These are phyloP conservation scores for Alsophila aescularia DNA, from an alignment of 2,888 invertebrate species.

Conservation along the genomic window DNA sequence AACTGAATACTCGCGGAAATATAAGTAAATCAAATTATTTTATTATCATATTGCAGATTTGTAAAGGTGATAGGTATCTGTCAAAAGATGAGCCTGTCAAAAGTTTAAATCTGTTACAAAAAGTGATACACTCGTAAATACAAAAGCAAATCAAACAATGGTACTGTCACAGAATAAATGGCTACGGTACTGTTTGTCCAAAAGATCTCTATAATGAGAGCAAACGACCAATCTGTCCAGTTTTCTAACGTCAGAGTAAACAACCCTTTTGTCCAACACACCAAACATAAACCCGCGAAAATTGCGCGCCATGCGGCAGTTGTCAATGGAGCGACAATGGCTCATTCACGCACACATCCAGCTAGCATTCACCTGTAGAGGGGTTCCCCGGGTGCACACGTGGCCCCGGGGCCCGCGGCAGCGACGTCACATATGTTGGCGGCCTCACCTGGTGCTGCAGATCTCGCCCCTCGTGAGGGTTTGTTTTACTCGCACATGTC, in stretches of 20 bases:
- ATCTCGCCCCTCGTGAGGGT: constrained; percentile 74
- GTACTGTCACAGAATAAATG: not conserved
- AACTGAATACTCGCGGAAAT: too few relatives aligned
- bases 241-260: constrained; percentile 52
- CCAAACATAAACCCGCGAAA: constrained; percentile 61
- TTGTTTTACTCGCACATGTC: constrained; percentile 77
- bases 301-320: constrained; percentile 73
- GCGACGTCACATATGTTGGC: constrained; percentile 52
- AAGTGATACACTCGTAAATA: constrained; percentile 6
- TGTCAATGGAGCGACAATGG: constrained; percentile 77
- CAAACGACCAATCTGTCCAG: constrained; percentile 38
- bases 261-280: constrained; percentile 57
- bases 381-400: constrained; percentile 62
- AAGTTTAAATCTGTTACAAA: constrained; percentile 14
- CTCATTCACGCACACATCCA: constrained; percentile 68
- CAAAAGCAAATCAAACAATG: constrained; percentile 15
- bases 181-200: constrained; percentile 1
- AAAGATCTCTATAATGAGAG: constrained; percentile 25
- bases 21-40: not conserved
- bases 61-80: not conserved
- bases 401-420: constrained; percentile 59
- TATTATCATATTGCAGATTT: not conserved
- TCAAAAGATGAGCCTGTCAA: constrained; percentile 10
- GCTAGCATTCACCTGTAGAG: constrained; percentile 71
- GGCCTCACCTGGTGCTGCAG: constrained; percentile 69